Percentiles rank a stretch among this genome's conserved stretches.
Conservation (phyloP, 2,113 vertebrate genomes). For the Corydoras maculifer region DNA sequence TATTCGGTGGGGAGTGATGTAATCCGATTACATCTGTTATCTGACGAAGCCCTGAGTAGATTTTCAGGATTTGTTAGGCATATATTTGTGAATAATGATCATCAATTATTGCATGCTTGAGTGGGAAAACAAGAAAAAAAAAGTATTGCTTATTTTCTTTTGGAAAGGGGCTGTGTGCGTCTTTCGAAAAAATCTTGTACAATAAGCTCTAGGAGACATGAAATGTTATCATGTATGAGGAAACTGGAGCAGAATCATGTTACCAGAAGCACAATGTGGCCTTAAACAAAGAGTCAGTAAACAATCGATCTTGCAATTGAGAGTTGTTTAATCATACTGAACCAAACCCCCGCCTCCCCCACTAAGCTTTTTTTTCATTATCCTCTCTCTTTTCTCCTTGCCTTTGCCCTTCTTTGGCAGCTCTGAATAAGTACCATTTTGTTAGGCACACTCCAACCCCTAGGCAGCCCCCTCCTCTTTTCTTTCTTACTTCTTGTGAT, state of each 20-base stretch:
- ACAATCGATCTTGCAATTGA: constrained; percentile 64
- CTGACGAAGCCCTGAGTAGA: neutral
- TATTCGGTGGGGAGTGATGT: constrained; percentile 9
- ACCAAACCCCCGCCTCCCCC: constrained; percentile 35
- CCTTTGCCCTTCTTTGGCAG: constrained; percentile 43
- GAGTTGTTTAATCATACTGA: constrained; percentile 56
- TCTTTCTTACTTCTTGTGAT: constrained; percentile 7
- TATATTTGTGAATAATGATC: constrained; percentile 11
- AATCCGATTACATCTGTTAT: constrained; percentile 20
- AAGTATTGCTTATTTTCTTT: neutral
- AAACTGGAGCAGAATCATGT: constrained; percentile 45
- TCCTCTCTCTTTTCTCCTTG: constrained; percentile 41
- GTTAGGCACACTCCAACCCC: constrained; percentile 64
- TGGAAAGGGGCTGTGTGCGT: neutral
- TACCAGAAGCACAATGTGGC: constrained; percentile 43
- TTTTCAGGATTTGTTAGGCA: constrained; percentile 8
- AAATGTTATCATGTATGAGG: constrained; percentile 46
- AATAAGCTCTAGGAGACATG: neutral
- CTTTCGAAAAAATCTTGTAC: neutral
- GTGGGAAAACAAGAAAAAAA: constrained; percentile 19
- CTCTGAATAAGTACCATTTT: constrained; percentile 82
- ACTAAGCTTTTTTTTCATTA: constrained; percentile 5
- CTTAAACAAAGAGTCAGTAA: constrained; percentile 33
- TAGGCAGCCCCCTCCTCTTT: constrained; percentile 41
- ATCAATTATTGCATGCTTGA: constrained; percentile 11